Conservation (phyloP, 2,797 vertebrate genomes). For the Anisognathus igniventris region DNA sequence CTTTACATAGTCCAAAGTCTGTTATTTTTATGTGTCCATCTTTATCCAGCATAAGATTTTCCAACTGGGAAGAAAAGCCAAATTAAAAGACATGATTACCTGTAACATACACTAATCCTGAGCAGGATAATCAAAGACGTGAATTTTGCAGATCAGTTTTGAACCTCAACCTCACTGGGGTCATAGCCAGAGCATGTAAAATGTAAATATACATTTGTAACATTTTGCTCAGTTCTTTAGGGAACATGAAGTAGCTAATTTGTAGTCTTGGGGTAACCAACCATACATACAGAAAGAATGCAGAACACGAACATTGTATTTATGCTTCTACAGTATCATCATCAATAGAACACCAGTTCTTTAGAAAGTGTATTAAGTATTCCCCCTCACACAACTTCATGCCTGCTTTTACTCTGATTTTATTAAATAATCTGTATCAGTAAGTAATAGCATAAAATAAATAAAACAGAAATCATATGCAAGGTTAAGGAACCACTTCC, state of each 20-base stretch:
- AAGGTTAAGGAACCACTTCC: neutral
- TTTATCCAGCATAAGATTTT: slow-evolving; percentile 99
- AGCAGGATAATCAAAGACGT: neutral
- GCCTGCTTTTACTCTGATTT: neutral
- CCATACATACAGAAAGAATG: neutral
- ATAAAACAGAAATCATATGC: neutral
- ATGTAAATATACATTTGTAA: neutral
- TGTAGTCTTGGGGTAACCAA: neutral
- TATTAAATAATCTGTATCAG: neutral
- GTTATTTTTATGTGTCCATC: slow-evolving; percentile 98
- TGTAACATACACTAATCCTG: neutral
- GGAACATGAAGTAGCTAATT: neutral
- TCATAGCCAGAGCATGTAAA: neutral
- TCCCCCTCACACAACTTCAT: neutral
- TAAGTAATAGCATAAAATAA: neutral
- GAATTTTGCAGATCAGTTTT: neutral
- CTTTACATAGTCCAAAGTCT: slow-evolving; percentile 97
- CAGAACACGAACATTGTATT: neutral
- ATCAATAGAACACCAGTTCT: neutral
- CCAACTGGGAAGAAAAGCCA: slow-evolving; percentile 79
- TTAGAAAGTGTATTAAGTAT: neutral
- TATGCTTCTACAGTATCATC: neutral
- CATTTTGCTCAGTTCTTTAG: neutral
- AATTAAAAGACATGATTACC: neutral
- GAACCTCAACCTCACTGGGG: neutral